A percentile compares a stretch with the other conserved stretches of the same genome.
Conservation (phyloP, 2,888 invertebrate genomes). For the Podotricha telesiphe region DNA sequence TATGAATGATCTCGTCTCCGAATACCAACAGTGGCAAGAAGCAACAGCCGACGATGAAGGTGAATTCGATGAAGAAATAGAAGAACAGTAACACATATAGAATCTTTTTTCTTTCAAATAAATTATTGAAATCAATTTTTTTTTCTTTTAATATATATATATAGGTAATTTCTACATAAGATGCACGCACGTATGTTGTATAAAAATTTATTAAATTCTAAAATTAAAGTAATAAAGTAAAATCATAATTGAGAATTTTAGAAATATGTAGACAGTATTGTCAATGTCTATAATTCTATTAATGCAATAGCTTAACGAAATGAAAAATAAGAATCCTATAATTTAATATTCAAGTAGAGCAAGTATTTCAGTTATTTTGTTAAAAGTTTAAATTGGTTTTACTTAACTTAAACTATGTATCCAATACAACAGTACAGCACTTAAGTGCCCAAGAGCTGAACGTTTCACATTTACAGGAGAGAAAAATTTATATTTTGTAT, state of each 20-base stretch:
- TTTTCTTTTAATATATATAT: not conserved
- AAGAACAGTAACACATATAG: slow-evolving; percentile 15
- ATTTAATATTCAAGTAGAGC: not conserved
- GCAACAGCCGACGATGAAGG: slow-evolving; percentile 26
- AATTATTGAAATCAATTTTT: not conserved
- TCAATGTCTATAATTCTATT: not conserved
- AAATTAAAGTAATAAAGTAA: too few species aligned
- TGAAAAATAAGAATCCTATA: not conserved
- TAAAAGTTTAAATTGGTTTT: not conserved
- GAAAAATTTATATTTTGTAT: not conserved
- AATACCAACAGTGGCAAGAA: slow-evolving; percentile 28
- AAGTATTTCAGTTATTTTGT: not conserved
- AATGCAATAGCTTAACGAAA: not conserved
- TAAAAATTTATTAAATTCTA: too few species aligned
- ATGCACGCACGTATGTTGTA: too few species aligned
- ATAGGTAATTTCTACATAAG: not conserved
- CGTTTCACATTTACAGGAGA: not conserved
- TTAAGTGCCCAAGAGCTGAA: not conserved
- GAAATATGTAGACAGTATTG: too few species aligned
- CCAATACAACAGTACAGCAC: not conserved
- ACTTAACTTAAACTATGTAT: not conserved
- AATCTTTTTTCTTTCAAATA: not conserved
- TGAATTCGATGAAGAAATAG: slow-evolving; percentile 29
- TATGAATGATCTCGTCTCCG: slow-evolving; percentile 85
- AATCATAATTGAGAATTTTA: too few species aligned